Percentiles rank a stretch among this genome's conserved stretches.
phyloP scores from a whole-genome alignment of 2,113 vertebrate genomes.

The Meriones unguiculatus region DNA sequence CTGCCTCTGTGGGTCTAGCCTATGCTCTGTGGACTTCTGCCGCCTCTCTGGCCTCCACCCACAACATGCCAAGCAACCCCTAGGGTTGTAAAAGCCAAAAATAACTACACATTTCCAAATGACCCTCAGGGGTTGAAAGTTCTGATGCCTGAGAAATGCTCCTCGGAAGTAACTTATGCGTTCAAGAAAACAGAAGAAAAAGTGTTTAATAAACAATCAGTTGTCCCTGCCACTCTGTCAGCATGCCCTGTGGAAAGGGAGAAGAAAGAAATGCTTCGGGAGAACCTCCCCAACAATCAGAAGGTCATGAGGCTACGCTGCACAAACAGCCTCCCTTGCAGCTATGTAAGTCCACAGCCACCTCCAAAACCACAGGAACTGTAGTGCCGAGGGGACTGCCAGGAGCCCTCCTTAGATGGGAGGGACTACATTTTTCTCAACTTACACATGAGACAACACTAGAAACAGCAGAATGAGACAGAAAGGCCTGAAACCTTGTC shows the following conservation, averaged over 20 bases:
- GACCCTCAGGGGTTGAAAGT: not conserved
- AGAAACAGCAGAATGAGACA: not conserved
- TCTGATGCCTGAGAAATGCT: not conserved
- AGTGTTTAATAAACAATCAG: not conserved
- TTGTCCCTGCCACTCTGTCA: not conserved
- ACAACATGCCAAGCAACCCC: not conserved
- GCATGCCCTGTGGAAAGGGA: not conserved
- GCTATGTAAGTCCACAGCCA: accelerated
- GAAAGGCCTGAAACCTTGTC: not conserved
- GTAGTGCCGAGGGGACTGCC: not conserved
- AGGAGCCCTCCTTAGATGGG: not conserved
- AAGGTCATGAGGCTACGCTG: too few relatives aligned
- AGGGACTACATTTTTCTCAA: not conserved
- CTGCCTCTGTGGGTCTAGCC: not conserved
- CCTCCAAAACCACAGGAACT: not conserved
- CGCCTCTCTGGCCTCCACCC: not conserved
- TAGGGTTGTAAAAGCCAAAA: not conserved
- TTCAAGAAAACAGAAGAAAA: not conserved
- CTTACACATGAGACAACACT: not conserved
- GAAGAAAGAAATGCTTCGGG: accelerated
- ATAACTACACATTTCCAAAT: not conserved
- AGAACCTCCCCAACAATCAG: not conserved
- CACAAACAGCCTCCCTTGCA: not conserved
- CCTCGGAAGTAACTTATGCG: not conserved
- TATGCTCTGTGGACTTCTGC: accelerated